These are phyloP conservation scores for Acanthurus lineatus DNA, from an alignment of 2,797 vertebrate species.

Conservation along the genomic window DNA sequence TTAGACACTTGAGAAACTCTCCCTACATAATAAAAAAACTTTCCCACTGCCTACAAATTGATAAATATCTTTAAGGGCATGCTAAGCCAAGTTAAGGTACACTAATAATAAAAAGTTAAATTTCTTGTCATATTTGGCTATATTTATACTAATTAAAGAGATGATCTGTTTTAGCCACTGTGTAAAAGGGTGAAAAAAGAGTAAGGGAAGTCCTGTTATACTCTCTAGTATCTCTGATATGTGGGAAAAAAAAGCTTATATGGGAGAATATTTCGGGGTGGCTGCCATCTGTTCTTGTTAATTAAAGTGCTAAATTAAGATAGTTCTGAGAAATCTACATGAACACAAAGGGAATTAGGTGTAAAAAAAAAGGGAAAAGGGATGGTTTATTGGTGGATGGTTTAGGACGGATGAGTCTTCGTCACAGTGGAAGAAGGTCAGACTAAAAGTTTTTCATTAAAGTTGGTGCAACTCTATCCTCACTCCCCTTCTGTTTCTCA, in stretches of 20 bases:
- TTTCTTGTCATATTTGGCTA: too few species aligned
- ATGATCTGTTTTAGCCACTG: not conserved
- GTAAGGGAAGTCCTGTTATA: too few species aligned
- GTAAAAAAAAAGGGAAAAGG: not conserved
- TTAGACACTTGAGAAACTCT: not conserved
- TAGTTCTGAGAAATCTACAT: not conserved
- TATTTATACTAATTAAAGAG: too few species aligned
- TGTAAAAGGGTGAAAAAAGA: not conserved
- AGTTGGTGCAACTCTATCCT: not conserved
- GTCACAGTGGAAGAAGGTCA: conserved; percentile 1
- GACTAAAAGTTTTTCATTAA: conserved; percentile 1
- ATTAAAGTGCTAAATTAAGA: not conserved
- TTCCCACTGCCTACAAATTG: too few species aligned
- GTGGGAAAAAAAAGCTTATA: not conserved
- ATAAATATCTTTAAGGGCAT: too few species aligned
- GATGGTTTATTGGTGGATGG: not conserved
- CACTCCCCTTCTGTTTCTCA: not conserved
- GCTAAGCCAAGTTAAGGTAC: too few species aligned
- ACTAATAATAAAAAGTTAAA: too few species aligned
- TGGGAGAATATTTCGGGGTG: not conserved
- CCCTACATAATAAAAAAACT: too few species aligned
- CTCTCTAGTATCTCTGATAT: not conserved
- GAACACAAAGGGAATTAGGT: not conserved
- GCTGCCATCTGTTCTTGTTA: not conserved
- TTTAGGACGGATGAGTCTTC: conserved; percentile 1